Evolutionary conservation across 2,113 vertebrate species (phyloP).

Genomic region (Campylomormyrus numenius): DNA sequence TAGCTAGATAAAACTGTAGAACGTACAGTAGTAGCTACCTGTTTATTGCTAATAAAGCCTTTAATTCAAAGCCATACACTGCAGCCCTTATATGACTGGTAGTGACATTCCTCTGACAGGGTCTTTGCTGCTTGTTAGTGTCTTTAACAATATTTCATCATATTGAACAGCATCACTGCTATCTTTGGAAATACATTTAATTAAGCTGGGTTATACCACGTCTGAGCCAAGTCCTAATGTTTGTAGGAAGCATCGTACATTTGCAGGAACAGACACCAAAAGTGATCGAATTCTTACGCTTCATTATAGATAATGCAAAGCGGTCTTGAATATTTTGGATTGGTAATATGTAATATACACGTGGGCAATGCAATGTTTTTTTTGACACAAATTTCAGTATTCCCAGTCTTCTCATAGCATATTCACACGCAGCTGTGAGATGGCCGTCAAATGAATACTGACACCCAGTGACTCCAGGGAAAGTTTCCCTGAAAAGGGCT

Average conservation of each 20-base stretch:
- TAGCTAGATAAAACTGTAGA: background rate
- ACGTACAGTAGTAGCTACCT: background rate
- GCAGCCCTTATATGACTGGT: background rate
- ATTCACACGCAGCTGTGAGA: background rate
- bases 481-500: background rate
- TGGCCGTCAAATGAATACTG: slow-evolving; percentile 14
- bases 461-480: background rate
- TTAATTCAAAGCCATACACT: background rate
- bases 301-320: background rate
- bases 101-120: background rate
- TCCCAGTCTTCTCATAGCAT: background rate
- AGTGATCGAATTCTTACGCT: background rate
- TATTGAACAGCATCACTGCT: background rate
- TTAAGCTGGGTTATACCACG: background rate
- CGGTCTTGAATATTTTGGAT: background rate
- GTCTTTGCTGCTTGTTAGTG: background rate
- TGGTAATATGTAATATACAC: background rate
- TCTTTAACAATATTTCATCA: background rate
- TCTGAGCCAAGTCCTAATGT: background rate
- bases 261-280: background rate
- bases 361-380: background rate
- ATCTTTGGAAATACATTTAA: background rate
- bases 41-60: background rate
- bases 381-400: slow-evolving; percentile 3
- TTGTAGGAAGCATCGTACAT: background rate